phyloP scores from a whole-genome alignment of 2,888 invertebrate genomes.

The Boloria selene region DNA sequence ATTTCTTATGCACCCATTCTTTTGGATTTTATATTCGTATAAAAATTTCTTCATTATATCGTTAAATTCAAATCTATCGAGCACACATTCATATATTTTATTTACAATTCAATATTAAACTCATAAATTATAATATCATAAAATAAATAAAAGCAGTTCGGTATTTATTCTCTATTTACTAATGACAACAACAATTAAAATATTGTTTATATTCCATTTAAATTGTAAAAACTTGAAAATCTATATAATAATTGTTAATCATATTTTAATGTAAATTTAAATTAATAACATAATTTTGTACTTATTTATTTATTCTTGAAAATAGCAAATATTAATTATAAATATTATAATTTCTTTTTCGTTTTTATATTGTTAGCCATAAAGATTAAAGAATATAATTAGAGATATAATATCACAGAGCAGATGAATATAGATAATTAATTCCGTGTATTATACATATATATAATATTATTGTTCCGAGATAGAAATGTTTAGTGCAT shows the following conservation, averaged over 20 bases:
- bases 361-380: too few species aligned
- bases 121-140: constrained; percentile 3
- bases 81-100: not conserved
- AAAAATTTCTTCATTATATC: constrained; percentile 70
- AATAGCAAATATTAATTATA: not conserved
- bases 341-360: not conserved
- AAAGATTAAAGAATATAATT: too few species aligned
- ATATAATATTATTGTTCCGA: too few species aligned
- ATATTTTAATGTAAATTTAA: not conserved
- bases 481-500: too few species aligned
- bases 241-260: not conserved
- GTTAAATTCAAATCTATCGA: constrained; percentile 2
- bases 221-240: not conserved
- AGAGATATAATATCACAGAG: too few species aligned
- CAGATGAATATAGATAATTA: too few species aligned
- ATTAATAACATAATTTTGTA: not conserved
- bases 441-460: too few species aligned
- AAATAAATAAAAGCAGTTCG: not conserved
- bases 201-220: constrained; percentile 9
- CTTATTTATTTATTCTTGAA: not conserved
- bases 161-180: not conserved
- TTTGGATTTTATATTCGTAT: constrained; percentile 66
- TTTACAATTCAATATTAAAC: not conserved
- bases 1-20: constrained; percentile 57
- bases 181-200: not conserved